These are phyloP conservation scores for Euplexia lucipara DNA, from an alignment of 2,888 invertebrate species.

Conservation along the genomic window DNA sequence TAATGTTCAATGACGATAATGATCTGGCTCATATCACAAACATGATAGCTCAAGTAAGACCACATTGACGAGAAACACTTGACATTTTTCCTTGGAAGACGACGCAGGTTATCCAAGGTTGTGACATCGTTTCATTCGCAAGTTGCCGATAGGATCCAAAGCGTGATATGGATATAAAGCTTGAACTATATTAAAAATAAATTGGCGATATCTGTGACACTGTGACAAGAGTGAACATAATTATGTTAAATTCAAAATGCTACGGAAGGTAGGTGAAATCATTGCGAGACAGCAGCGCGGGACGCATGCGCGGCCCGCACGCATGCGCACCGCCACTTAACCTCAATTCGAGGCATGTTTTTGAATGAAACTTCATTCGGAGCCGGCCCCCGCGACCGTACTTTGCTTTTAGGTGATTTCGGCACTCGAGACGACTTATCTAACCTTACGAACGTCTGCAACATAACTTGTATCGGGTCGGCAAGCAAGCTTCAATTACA, in stretches of 20 bases:
- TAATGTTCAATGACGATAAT: conserved; percentile 11
- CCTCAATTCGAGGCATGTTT: conserved; percentile 89
- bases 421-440: conserved; percentile 72
- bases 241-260: conserved; percentile 79
- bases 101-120: not conserved
- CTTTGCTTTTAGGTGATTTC: conserved; percentile 82
- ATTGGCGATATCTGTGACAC: conserved; percentile 62
- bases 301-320: conserved; percentile 82
- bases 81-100: conserved; percentile 20
- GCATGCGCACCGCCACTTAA: conserved; percentile 87
- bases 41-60: conserved; percentile 1
- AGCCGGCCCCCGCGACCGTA: conserved; percentile 80
- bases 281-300: conserved; percentile 77
- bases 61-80: conserved; percentile 17
- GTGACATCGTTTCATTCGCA: conserved; percentile 19
- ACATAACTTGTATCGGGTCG: conserved; percentile 40
- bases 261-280: conserved; percentile 85
- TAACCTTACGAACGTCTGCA: conserved; percentile 63
- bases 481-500: conserved; percentile 49
- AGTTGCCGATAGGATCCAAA: conserved; percentile 28
- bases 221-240: conserved; percentile 66
- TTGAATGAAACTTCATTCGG: conserved; percentile 88
- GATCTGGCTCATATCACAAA: conserved; percentile 23
- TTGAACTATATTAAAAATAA: conserved; percentile 58
- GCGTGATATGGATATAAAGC: conserved; percentile 29